Evolutionary conservation across 2,888 invertebrate genomes (phyloP), one percentile per base, ranked within the genome.

Genomic region (Drosophila picticornis): DNA sequence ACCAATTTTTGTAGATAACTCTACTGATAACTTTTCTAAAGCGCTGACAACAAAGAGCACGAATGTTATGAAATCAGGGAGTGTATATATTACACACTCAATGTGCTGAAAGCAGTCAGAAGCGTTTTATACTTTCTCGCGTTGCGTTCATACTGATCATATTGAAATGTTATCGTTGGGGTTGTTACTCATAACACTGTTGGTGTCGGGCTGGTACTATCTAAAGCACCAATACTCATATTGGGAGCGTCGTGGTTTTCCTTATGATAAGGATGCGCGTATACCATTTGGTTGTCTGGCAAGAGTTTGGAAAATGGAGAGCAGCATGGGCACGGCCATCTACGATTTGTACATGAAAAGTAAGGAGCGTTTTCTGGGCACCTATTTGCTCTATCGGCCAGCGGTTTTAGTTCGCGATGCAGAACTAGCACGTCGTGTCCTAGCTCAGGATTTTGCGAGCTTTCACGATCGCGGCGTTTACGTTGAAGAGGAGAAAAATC

Each of bases 381-480:
- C 96, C 84, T 96, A 95, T 84, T 94, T 95, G 72, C 94, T 96
- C 67, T 94, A 94, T 72, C 93, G 94, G 43, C 96, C 95, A 7
- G 95, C 95, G 38, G 90, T 96, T 34, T 89, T 95, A 48, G 92
- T 96, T 2, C 93, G 96, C 59, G 95, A 96, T 91, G 94, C 95
- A 29, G 94, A 95, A 19, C 87, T 96, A 64, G 94, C 95, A 2
- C 95, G 95, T 82, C 93, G 94, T 53, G 93, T 96, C 11, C 86
- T 96, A 67, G 94, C 94, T 19, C 94, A 94, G 82, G 96, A 96
- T 88, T 96, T 95, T 77, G 94, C 94, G 22, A 93, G 95, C 89
- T 96, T 96, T 82, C 94, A 95, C 91, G 95, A 96, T 74, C 94
- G 96, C 51, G 96, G 96, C 0, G 93, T 95, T 27, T 95, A 95